A percentile compares a stretch with the other conserved stretches of the same genome.
These are phyloP conservation scores for Eledona agricola DNA, from an alignment of 2,888 invertebrate species.

Conservation along the genomic window DNA sequence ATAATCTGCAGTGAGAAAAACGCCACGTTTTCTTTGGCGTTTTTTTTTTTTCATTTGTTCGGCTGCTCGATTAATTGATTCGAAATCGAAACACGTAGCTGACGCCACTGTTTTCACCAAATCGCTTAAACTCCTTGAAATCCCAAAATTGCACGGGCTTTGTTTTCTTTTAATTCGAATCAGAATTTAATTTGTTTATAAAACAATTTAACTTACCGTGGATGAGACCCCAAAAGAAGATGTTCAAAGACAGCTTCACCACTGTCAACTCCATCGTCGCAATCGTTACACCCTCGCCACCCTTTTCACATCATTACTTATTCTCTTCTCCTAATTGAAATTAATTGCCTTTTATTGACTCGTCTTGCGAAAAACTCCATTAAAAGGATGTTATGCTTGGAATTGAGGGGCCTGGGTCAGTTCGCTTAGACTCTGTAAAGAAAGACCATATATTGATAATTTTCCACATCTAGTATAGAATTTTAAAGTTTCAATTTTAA, in stretches of 20 bases:
- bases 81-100: no score
- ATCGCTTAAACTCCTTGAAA: constrained; percentile 5
- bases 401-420: no score
- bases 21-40: no score
- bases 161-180: constrained; percentile 12
- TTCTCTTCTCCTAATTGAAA: constrained; percentile 21
- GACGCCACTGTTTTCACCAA: no score
- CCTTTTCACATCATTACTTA: constrained; percentile 26
- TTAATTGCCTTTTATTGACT: constrained; percentile 23
- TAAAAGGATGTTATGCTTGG: constrained; percentile 13
- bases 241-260: constrained; percentile 18
- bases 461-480: no score
- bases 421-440: no score
- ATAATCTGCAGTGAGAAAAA: constrained; percentile 4
- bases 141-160: background rate
- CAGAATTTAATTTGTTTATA: constrained; percentile 5
- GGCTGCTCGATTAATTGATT: constrained; percentile 7
- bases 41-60: no score
- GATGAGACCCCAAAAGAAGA: constrained; percentile 16
- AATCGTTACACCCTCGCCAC: constrained; percentile 23
- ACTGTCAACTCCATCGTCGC: constrained; percentile 12
- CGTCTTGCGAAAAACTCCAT: constrained; percentile 19
- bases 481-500: no score
- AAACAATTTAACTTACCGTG: constrained; percentile 19
- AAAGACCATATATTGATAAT: no score